Evolutionary conservation across 2,113 vertebrate species (phyloP).

Genomic region (Hoplias malabaricus): DNA sequence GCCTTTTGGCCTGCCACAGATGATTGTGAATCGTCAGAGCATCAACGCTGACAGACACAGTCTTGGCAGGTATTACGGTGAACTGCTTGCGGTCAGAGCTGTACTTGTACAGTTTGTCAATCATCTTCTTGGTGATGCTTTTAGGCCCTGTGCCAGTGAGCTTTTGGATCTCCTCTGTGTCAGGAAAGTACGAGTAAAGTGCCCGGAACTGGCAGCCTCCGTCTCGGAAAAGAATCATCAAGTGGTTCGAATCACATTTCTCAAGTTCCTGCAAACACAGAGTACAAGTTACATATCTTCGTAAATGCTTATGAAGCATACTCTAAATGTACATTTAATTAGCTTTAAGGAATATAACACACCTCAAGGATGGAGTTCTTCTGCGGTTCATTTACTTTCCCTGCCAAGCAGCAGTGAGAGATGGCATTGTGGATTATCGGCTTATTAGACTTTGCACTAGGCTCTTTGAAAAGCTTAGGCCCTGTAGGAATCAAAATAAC

Average conservation of each 20-base stretch:
- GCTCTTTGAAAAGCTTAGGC: slow-evolving; percentile 86
- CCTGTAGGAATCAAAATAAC: slow-evolving; percentile 59
- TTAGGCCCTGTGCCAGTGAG: slow-evolving; percentile 83
- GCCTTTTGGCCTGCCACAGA: slow-evolving; percentile 85
- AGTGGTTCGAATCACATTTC: slow-evolving; percentile 86
- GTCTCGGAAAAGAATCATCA: slow-evolving; percentile 86
- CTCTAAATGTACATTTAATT: background rate
- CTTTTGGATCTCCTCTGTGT: slow-evolving; percentile 84
- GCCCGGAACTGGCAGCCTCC: slow-evolving; percentile 87
- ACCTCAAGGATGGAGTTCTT: slow-evolving; percentile 85
- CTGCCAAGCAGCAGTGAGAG: slow-evolving; percentile 85
- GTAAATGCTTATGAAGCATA: background rate
- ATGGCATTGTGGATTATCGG: slow-evolving; percentile 85
- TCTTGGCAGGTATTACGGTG: slow-evolving; percentile 85
- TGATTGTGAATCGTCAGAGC: slow-evolving; percentile 88
- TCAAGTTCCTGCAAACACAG: slow-evolving; percentile 77
- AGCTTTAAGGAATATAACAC: background rate
- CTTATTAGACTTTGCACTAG: slow-evolving; percentile 88
- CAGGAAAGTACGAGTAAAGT: slow-evolving; percentile 84
- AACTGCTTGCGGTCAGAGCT: slow-evolving; percentile 90
- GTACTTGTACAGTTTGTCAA: slow-evolving; percentile 88
- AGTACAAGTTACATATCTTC: background rate
- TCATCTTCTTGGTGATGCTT: slow-evolving; percentile 87
- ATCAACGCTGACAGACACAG: slow-evolving; percentile 87
- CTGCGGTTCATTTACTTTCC: slow-evolving; percentile 84